Evolutionary conservation across 2,888 invertebrate species (phyloP), one percentile per base, ranked within the genome.

Genomic region (Meiosimyza decipiens): DNA sequence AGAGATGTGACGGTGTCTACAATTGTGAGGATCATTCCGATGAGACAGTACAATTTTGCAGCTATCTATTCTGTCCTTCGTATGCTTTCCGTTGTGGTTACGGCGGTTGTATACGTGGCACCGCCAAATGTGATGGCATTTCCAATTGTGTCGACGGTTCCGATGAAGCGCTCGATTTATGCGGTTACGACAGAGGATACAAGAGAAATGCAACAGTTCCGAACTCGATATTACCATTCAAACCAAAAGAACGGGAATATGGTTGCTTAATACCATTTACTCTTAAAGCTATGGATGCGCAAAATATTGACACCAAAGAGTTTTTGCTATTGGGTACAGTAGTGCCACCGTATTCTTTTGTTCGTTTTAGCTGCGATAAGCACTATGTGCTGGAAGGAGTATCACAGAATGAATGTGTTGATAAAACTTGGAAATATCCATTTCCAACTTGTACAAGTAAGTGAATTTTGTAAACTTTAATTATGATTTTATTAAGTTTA

Each of bases 41-140:
- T 75, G 86, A 86, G 71, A 82, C 80, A 1, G 3, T 86, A 82
- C 68, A 73, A 79, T 12, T 74, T 76, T 71, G 73, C 72, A 12
- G 65, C 1, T 47, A 65, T 28, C 59, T 57, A 7, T 70, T 79
- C 74, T 92, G 92, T 78, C 87, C 88, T 0, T 75, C 82, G 0
- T 89, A 88, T 76, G 87, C 90, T 52, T 83, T 81, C 73, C 80
- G 79, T 49, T 86, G 86, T 72, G 81, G 80, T 18, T 85, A 79
- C 40, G 80, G 80, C 11, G 80, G 71, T 2, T 80, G 80, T 18
- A 74, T 80, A 54, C 47, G 3, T 13, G 50, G 68, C 33, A 55
- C 55, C 15, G 72, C 77, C 6, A 75, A 59, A 3, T 82, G 83
- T 0, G 90, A 91, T 76, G 88, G 89, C 3, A 88, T 12, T 1